Evolutionary conservation across 2,797 vertebrate species (phyloP).

Genomic region (Hylomyscus alleni): DNA sequence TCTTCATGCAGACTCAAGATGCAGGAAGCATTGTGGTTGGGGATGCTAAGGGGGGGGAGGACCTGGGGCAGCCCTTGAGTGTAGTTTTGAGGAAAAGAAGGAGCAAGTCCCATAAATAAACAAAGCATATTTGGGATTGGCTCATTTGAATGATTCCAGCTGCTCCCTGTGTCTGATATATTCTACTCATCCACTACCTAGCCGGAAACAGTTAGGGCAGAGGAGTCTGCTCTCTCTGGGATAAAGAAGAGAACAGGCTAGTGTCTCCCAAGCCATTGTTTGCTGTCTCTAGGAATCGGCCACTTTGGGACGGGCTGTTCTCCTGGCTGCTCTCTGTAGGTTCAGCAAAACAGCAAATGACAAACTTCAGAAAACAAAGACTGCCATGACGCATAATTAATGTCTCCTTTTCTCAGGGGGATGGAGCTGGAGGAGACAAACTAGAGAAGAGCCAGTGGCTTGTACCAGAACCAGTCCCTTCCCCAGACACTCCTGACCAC

Average conservation of each 20-base stretch:
- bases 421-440: neutral
- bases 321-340: neutral
- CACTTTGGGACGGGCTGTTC: too few species aligned
- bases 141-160: neutral
- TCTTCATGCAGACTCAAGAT: neutral
- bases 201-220: accelerated
- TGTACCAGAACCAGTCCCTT: accelerated
- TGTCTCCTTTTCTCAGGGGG: neutral
- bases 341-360: neutral
- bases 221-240: neutral
- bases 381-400: neutral
- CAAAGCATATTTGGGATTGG: too few species aligned
- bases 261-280: neutral
- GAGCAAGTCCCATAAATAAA: neutral
- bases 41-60: neutral
- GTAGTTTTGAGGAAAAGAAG: neutral
- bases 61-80: accelerated
- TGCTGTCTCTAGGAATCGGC: neutral
- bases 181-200: accelerated
- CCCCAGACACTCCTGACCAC: neutral
- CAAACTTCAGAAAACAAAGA: neutral
- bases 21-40: too few species aligned
- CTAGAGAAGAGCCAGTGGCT: neutral
- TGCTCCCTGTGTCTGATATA: neutral
- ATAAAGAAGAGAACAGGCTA: neutral